A percentile compares a stretch with the other conserved stretches of the same genome.
Evolutionary conservation across 2,888 invertebrate species (phyloP).

Genomic region (Rhagophthalmus giganteus): DNA sequence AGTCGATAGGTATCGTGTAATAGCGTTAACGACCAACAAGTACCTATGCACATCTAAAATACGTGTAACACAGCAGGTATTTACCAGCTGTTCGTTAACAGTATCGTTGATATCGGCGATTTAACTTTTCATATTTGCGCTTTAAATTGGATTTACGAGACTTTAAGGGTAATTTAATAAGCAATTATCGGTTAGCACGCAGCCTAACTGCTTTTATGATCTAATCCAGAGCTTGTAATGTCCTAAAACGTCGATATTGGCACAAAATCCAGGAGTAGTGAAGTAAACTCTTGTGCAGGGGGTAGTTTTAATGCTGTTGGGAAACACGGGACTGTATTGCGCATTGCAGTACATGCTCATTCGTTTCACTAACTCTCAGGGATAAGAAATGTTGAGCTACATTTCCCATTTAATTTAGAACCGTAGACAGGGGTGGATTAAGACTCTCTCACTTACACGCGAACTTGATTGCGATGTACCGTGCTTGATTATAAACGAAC

Average conservation of each 20-base stretch:
- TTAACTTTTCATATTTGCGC: constrained; percentile 41
- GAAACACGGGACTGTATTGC: constrained; percentile 23
- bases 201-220: constrained; percentile 42
- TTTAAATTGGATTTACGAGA: constrained; percentile 41
- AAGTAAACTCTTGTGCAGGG: constrained; percentile 25
- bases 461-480: constrained; percentile 26
- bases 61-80: constrained; percentile 29
- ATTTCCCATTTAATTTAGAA: constrained; percentile 31
- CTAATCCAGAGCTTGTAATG: constrained; percentile 35
- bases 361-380: constrained; percentile 29
- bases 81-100: constrained; percentile 35
- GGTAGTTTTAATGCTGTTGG: constrained; percentile 21
- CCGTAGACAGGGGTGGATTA: constrained; percentile 29
- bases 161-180: constrained; percentile 44
- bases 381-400: constrained; percentile 32
- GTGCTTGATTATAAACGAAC: constrained; percentile 18
- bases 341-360: constrained; percentile 34
- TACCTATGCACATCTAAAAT: constrained; percentile 29
- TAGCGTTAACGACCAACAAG: constrained; percentile 32
- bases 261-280: constrained; percentile 17
- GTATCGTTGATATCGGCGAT: constrained; percentile 32
- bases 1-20: constrained; percentile 22
- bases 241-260: constrained; percentile 28
- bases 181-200: constrained; percentile 43
- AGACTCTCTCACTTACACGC: constrained; percentile 22